Evolutionary conservation across 1,140 invertebrate genomes (phyloP).

Genomic region (Uloborus diversus): DNA sequence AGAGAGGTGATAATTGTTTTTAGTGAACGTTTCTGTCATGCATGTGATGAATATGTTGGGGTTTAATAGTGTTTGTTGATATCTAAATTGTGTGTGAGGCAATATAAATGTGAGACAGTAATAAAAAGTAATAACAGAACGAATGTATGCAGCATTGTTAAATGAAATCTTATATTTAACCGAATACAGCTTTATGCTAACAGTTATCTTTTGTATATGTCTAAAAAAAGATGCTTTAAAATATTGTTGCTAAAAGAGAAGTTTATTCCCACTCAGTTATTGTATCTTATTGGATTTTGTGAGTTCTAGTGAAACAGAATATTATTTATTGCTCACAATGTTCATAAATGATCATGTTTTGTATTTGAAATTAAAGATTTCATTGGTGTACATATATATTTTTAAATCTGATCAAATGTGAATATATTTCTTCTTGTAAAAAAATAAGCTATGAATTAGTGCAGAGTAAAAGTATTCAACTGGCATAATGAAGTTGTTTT

Average conservation of each 20-base stretch:
- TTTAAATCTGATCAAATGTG: constrained; percentile 51
- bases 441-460: constrained; percentile 46
- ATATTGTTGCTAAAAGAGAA: not conserved
- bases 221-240: not conserved
- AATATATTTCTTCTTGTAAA: constrained; percentile 47
- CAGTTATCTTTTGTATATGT: not conserved
- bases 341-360: constrained; percentile 31
- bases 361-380: constrained; percentile 41
- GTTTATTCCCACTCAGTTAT: constrained; percentile 5
- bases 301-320: constrained; percentile 4
- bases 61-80: too few relatives aligned
- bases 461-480: constrained; percentile 44
- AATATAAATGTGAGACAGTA: too few relatives aligned
- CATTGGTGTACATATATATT: constrained; percentile 50
- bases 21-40: too few relatives aligned
- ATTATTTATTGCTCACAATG: constrained; percentile 35
- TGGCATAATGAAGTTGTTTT: not conserved
- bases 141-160: too few relatives aligned
- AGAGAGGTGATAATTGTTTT: too few relatives aligned
- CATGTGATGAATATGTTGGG: too few relatives aligned
- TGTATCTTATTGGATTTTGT: constrained; percentile 23
- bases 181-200: not conserved
- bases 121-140: too few relatives aligned
- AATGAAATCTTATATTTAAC: too few relatives aligned
- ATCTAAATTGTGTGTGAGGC: too few relatives aligned